Evolutionary conservation across 2,797 vertebrate species (phyloP), one percentile per base, ranked within the genome.

Genomic region (Poeciliopsis gracilis): DNA sequence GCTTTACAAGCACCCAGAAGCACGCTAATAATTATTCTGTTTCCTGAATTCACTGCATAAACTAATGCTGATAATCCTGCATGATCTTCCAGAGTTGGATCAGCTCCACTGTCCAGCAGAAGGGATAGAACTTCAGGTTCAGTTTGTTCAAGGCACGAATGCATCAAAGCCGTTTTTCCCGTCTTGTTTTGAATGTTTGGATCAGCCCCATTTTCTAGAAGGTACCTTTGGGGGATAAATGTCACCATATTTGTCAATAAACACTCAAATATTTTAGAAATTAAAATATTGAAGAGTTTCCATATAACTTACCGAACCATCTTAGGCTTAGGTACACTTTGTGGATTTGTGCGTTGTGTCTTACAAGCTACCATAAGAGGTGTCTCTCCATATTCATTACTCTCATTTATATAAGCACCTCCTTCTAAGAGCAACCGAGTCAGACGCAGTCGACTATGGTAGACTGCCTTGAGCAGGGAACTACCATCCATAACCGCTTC

Each of bases 161-260:
- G 97, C 95, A 98, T 97, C 88, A 98, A 72, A 0, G 97, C 97
- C 0, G 97, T 97, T 91, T 96, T 97, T 0, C 97, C 97, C 0
- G 90, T 94, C 80, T 97, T 98, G 92, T 98, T 97, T 86, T 98
- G 97, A 77, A 98, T 98, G 90, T 98, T 97, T 0, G 97, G 97
- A 81, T 99, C 97, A 0, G 97, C 98, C 2, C 96, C 96, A 46
- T 96, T 97, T 88, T 98, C 97, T 72, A 98, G 90, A 49, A 98
- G 95, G 85, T 97, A 95, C 96, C 89, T 95, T 95, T 86, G 93
- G 96, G 77, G 94, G 96, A 8, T 91, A 71, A 72, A 76, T 18
- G 82, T 61, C n/a, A 57, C 7, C 77, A 16, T 69, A 67, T 73
- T 55, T 2, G 7, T 78, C 0, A 75, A 49, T 18, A 59, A 47